These are phyloP conservation scores for Philantomba maxwellii DNA, from an alignment of 2,113 vertebrate genomes.

Conservation along the genomic window DNA sequence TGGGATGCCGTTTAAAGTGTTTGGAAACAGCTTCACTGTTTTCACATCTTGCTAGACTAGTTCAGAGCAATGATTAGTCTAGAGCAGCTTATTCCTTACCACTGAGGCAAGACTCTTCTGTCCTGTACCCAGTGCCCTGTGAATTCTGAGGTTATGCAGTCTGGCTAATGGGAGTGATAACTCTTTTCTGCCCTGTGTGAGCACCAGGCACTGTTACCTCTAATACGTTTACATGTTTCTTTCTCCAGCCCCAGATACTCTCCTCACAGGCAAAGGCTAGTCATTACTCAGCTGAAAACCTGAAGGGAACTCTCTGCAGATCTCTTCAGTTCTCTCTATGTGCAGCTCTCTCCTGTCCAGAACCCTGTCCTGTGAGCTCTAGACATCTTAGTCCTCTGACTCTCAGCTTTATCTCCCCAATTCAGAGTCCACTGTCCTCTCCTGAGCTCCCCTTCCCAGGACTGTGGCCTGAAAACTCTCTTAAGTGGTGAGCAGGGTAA, in stretches of 20 bases:
- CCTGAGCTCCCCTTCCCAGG: background rate
- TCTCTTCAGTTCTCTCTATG: background rate
- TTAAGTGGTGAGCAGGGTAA: background rate
- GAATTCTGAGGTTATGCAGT: background rate
- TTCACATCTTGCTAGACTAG: background rate
- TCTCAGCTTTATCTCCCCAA: background rate
- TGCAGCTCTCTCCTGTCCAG: background rate
- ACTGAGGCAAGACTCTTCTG: background rate
- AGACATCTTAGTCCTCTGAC: background rate
- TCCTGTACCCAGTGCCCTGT: background rate
- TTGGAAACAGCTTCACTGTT: background rate
- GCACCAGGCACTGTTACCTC: background rate
- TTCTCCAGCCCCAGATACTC: background rate
- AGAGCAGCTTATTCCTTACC: background rate
- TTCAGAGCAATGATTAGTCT: background rate
- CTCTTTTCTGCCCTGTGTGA: background rate
- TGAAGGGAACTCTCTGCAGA: background rate
- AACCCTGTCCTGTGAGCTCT: background rate
- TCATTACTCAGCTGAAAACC: background rate
- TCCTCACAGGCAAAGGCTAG: background rate
- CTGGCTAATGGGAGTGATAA: background rate
- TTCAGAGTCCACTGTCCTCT: background rate
- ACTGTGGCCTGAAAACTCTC: background rate
- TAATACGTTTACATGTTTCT: background rate
- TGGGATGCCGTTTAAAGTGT: background rate